Percentiles rank a stretch among this genome's conserved stretches.
Conservation (phyloP, 2,888 invertebrate species). For the Epinotia brunnichana region DNA sequence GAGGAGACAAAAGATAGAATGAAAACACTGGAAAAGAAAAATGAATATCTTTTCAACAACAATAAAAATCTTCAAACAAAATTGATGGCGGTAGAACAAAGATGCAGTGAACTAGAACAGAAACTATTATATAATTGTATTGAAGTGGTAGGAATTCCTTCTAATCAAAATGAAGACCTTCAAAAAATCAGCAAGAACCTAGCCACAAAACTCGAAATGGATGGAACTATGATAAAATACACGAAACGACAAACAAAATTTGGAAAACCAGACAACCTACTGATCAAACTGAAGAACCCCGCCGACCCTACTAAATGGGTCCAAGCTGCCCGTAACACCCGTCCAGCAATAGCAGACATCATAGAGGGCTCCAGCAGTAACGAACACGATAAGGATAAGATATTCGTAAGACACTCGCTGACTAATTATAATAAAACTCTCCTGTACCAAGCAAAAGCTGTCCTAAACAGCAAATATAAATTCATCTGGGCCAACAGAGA, state of each 20-base stretch:
- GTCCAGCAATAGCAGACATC: neutral
- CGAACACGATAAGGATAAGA: too few species aligned
- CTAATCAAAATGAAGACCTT: neutral
- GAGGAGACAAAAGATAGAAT: neutral
- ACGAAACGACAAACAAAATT: neutral
- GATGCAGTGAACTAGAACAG: constrained; percentile 2
- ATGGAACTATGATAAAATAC: neutral
- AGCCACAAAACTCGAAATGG: neutral
- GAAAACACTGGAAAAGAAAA: neutral
- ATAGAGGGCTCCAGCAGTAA: too few species aligned
- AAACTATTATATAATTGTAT: neutral
- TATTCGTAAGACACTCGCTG: too few species aligned
- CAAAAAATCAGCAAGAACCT: neutral
- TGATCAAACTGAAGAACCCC: neutral
- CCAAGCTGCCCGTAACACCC: neutral
- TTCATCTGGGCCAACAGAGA: too few species aligned
- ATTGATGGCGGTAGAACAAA: constrained; percentile 1
- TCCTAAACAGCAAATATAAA: too few species aligned
- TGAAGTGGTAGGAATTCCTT: neutral
- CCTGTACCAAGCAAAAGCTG: too few species aligned
- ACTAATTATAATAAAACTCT: too few species aligned
- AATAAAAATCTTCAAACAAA: neutral
- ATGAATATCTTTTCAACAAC: neutral
- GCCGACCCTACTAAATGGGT: constrained; percentile 1
- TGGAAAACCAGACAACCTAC: neutral